These are phyloP conservation scores for Drosophila neocordata DNA, from an alignment of 1,140 invertebrate species.

Conservation along the genomic window DNA sequence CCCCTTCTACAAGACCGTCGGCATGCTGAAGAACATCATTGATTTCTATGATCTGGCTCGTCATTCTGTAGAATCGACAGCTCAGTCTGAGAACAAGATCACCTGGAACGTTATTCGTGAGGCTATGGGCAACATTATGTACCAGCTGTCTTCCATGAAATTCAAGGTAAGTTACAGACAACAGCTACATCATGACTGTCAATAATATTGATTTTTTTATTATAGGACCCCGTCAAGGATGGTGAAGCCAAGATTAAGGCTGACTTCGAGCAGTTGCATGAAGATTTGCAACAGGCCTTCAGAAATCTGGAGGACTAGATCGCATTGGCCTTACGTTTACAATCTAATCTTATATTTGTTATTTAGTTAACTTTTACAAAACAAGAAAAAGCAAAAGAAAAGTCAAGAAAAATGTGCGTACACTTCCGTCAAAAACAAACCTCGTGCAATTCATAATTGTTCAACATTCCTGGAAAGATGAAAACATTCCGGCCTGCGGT, in stretches of 20 bases:
- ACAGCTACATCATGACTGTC: too few species aligned
- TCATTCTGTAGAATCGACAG: constrained; percentile 98
- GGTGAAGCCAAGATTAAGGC: constrained; percentile 98
- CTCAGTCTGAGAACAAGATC: constrained; percentile 99
- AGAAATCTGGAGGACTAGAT: constrained; percentile 98
- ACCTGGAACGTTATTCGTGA: constrained; percentile 99
- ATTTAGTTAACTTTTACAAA: constrained; percentile 79
- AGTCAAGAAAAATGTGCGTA: constrained; percentile 40
- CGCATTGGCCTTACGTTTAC: constrained; percentile 65
- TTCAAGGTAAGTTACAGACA: constrained; percentile 91
- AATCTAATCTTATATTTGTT: constrained; percentile 78
- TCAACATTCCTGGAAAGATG: constrained; percentile 66
- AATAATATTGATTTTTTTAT: neutral
- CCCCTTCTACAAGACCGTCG: constrained; percentile 99
- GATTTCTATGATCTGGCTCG: constrained; percentile 98
- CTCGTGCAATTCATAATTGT: constrained; percentile 53
- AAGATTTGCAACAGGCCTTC: constrained; percentile 98
- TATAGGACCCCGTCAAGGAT: constrained; percentile 97
- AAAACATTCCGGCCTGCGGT: constrained; percentile 78
- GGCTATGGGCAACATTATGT: constrained; percentile 97
- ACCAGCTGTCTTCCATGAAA: constrained; percentile 99
- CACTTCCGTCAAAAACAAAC: constrained; percentile 49
- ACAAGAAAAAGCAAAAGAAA: constrained; percentile 46
- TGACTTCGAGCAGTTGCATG: constrained; percentile 97
- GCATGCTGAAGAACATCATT: constrained; percentile 99